Percentiles rank a stretch among this genome's conserved stretches.
phyloP scores from a whole-genome alignment of 2,888 invertebrate species.

The Agriotes lineatus region DNA sequence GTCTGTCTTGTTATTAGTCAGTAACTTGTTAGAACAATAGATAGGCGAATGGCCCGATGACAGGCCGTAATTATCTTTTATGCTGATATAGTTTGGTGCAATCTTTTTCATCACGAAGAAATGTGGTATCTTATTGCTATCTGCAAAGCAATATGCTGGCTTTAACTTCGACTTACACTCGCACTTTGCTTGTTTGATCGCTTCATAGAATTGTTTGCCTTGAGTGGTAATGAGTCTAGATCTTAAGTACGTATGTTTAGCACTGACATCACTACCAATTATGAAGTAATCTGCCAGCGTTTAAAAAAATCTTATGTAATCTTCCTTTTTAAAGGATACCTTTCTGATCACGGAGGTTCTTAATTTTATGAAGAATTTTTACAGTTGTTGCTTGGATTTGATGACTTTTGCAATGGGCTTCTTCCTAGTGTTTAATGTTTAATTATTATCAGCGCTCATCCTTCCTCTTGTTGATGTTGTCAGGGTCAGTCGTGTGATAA shows the following conservation, averaged over 20 bases:
- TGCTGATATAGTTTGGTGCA: slow-evolving; percentile 19
- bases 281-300: slow-evolving; percentile 38
- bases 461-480: slow-evolving; percentile 29
- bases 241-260: too few relatives aligned
- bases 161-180: not conserved
- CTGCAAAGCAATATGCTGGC: slow-evolving; percentile 19
- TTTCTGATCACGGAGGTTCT: slow-evolving; percentile 4
- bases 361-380: slow-evolving; percentile 19
- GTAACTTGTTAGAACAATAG: slow-evolving; percentile 21
- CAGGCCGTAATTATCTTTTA: too few relatives aligned
- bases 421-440: slow-evolving; percentile 22
- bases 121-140: slow-evolving; percentile 22
- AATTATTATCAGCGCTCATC: slow-evolving; percentile 20
- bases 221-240: slow-evolving; percentile 26
- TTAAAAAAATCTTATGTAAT: slow-evolving; percentile 35
- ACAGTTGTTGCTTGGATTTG: slow-evolving; percentile 15
- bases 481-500: slow-evolving; percentile 31
- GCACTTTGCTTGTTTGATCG: slow-evolving; percentile 16
- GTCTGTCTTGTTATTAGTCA: slow-evolving; percentile 14
- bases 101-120: slow-evolving; percentile 15
- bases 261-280: too few relatives aligned
- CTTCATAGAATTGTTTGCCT: slow-evolving; percentile 8
- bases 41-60: slow-evolving; percentile 20
- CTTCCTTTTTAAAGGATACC: slow-evolving; percentile 19
- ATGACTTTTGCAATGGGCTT: not conserved